Percentiles rank a stretch among this genome's conserved stretches.
Conservation (phyloP, 2,888 invertebrate species). For the Trilocha varians region DNA sequence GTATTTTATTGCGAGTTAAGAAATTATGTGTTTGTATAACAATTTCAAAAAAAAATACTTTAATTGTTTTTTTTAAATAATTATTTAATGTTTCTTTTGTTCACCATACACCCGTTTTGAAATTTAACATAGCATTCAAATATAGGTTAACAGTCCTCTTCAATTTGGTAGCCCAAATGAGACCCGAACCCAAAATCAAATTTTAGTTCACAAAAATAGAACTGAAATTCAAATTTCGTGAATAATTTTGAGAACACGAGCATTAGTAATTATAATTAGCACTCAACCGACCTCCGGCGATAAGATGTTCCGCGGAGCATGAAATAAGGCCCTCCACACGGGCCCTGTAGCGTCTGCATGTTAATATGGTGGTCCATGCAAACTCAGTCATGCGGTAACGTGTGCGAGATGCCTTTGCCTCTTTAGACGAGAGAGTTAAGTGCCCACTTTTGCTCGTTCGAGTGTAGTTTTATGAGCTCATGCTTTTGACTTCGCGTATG, state of each 20-base stretch:
- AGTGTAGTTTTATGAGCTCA: conserved; percentile 17
- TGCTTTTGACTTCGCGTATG: not conserved
- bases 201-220: not conserved
- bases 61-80: too few species aligned
- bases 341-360: conserved; percentile 26
- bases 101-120: too few species aligned
- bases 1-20: too few species aligned
- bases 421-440: conserved; percentile 27
- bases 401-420: conserved; percentile 33
- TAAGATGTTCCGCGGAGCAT: conserved; percentile 66
- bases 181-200: not conserved
- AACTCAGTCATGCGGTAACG: conserved; percentile 49
- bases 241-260: conserved; percentile 54
- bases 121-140: too few species aligned
- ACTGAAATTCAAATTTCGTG: conserved; percentile 31
- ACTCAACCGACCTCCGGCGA: conserved; percentile 57
- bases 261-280: conserved; percentile 68
- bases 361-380: conserved; percentile 45
- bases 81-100: too few species aligned
- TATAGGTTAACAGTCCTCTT: too few species aligned
- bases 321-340: conserved; percentile 61
- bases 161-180: too few species aligned
- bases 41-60: too few species aligned
- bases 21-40: too few species aligned
- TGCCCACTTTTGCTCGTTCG: conserved; percentile 32